A percentile compares a stretch with the other conserved stretches of the same genome.
These are phyloP conservation scores for Ellobium chinense DNA, from an alignment of 2,888 invertebrate species.

Conservation along the genomic window DNA sequence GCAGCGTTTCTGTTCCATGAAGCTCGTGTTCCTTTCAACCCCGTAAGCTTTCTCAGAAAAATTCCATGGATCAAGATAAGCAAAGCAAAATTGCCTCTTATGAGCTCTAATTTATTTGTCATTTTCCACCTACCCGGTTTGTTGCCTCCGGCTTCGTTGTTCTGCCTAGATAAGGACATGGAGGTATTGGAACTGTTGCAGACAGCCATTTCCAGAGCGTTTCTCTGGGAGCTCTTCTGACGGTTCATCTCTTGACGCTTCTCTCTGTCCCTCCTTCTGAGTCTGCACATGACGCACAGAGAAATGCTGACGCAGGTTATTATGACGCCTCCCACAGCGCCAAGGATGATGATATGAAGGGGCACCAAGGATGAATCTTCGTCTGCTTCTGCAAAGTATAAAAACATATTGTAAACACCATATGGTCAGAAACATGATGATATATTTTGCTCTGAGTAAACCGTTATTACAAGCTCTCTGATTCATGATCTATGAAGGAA, in stretches of 20 bases:
- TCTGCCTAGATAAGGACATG: conserved; percentile 43
- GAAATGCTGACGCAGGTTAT: conserved; percentile 64
- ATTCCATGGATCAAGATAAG: too few relatives aligned
- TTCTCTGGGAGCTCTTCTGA: conserved; percentile 48
- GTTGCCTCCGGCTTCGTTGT: conserved; percentile 22
- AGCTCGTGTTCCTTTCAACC: too few relatives aligned
- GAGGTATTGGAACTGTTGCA: conserved; percentile 57
- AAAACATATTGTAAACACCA: too few relatives aligned
- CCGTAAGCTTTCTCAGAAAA: too few relatives aligned
- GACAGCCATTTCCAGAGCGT: conserved; percentile 60
- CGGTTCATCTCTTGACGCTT: conserved; percentile 53
- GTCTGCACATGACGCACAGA: conserved; percentile 65
- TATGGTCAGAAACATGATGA: too few relatives aligned
- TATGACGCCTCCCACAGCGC: conserved; percentile 69
- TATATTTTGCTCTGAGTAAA: too few relatives aligned
- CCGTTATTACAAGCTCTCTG: too few relatives aligned
- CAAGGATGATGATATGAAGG: conserved; percentile 68
- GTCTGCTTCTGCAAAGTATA: background rate
- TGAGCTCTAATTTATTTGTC: conserved; percentile 34
- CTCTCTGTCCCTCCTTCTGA: conserved; percentile 53
- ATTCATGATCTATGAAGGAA: too few relatives aligned
- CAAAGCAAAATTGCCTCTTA: too few relatives aligned
- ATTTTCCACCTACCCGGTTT: conserved; percentile 30
- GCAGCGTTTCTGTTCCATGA: too few relatives aligned
- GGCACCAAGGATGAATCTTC: conserved; percentile 49